Percentiles rank a stretch among this genome's conserved stretches.
Evolutionary conservation across 2,113 vertebrate genomes (phyloP).

Genomic region (Mola mola): DNA sequence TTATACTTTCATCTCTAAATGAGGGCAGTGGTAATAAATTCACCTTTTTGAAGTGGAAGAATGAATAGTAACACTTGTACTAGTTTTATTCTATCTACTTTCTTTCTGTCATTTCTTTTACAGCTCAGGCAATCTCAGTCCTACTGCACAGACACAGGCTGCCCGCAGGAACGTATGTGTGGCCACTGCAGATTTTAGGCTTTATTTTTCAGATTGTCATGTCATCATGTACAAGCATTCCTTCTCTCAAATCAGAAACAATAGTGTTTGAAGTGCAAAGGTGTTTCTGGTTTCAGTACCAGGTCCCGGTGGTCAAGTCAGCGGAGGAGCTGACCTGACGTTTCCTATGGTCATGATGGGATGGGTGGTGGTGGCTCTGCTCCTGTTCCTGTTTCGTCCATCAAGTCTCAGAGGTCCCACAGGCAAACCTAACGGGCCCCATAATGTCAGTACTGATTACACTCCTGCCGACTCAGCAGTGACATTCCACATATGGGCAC

Average conservation of each 20-base stretch:
- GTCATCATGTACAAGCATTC: background rate
- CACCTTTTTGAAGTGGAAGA: background rate
- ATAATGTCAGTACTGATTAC: slow-evolving; percentile 83
- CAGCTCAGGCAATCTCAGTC: slow-evolving; percentile 97
- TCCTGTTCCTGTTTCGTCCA: slow-evolving; percentile 92
- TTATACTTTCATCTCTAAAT: background rate
- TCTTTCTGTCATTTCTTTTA: slow-evolving; percentile 58
- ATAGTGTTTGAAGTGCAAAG: slow-evolving; percentile 9
- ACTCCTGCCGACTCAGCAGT: background rate
- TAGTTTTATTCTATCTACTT: background rate
- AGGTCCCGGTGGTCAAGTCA: slow-evolving; percentile 84
- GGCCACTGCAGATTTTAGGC: background rate
- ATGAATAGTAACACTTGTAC: background rate
- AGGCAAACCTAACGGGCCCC: slow-evolving; percentile 86
- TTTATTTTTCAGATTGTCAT: too few species aligned
- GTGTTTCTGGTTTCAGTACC: slow-evolving; percentile 84
- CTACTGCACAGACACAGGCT: slow-evolving; percentile 97
- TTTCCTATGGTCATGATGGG: slow-evolving; percentile 92
- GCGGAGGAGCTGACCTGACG: slow-evolving; percentile 81
- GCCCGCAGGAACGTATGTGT: slow-evolving; percentile 95
- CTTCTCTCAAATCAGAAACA: slow-evolving; percentile 1
- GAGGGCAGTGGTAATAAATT: background rate
- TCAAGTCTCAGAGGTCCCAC: slow-evolving; percentile 85
- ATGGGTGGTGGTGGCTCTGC: slow-evolving; percentile 90
- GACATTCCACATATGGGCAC: background rate